Conservation (phyloP, 2,797 vertebrate genomes). For the Anguilla megastoma region DNA sequence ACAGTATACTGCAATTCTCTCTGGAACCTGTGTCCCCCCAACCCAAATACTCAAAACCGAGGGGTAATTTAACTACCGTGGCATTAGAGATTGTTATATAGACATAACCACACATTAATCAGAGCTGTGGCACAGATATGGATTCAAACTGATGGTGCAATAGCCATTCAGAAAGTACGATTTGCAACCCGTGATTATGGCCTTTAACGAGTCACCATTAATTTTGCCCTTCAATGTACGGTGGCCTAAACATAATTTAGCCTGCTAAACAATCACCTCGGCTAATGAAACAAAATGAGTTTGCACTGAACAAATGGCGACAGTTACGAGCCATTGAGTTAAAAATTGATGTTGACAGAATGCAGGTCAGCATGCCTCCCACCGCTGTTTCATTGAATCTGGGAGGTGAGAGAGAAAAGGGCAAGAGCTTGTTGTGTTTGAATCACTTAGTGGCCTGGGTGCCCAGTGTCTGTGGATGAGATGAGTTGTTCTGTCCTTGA, state of each 20-base stretch:
- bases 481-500: conserved; percentile 34
- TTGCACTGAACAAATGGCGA: background rate
- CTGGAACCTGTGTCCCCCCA: background rate
- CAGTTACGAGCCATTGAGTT: background rate
- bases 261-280: background rate
- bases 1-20: background rate
- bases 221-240: background rate
- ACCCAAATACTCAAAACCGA: background rate
- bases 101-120: background rate
- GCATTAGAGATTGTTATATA: background rate
- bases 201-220: background rate
- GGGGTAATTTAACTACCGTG: background rate
- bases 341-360: conserved; percentile 3
- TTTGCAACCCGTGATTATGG: background rate
- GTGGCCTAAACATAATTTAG: background rate
- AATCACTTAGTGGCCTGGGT: conserved; percentile 40
- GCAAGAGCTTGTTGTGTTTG: conserved; percentile 23
- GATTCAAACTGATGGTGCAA: background rate
- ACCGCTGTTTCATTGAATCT: conserved; percentile 10
- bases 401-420: conserved; percentile 22
- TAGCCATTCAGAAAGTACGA: background rate
- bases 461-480: conserved; percentile 13
- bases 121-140: background rate
- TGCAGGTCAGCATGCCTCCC: background rate
- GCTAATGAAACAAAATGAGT: background rate